These are phyloP conservation scores for Entomyzon cyanotis DNA, from an alignment of 2,113 vertebrate species.

Conservation along the genomic window DNA sequence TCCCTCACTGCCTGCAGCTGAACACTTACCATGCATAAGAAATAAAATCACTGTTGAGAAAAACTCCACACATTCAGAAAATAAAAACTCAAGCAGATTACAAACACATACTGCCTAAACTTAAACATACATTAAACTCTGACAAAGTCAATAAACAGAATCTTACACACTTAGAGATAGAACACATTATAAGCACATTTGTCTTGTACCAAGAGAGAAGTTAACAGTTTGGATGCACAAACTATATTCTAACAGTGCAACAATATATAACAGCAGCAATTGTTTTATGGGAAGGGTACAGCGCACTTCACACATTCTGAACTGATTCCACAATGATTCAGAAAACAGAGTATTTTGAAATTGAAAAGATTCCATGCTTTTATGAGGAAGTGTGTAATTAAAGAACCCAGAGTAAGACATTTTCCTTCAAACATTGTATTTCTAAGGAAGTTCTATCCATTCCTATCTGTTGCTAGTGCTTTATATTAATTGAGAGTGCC, in stretches of 20 bases:
- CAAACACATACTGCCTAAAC: slow-evolving; percentile 41
- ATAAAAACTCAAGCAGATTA: slow-evolving; percentile 13
- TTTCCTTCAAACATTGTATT: background rate
- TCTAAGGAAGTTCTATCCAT: background rate
- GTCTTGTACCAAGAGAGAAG: background rate
- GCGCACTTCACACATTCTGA: background rate
- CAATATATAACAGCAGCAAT: background rate
- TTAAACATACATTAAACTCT: slow-evolving; percentile 27
- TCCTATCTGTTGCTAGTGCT: background rate
- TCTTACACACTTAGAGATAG: background rate
- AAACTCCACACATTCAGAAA: slow-evolving; percentile 1
- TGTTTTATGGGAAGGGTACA: background rate
- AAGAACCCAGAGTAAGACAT: background rate
- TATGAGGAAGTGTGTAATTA: background rate
- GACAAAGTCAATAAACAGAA: background rate
- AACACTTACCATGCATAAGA: slow-evolving; percentile 54
- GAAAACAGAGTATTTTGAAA: background rate
- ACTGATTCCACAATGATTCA: background rate
- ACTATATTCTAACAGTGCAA: background rate
- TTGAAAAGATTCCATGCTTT: background rate
- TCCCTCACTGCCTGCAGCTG: slow-evolving; percentile 33
- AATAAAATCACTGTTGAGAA: slow-evolving; percentile 42
- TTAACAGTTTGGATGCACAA: background rate
- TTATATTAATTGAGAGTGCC: background rate
- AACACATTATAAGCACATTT: background rate